Conservation (phyloP, 2,113 vertebrate species). For the Nettapus auritus region DNA sequence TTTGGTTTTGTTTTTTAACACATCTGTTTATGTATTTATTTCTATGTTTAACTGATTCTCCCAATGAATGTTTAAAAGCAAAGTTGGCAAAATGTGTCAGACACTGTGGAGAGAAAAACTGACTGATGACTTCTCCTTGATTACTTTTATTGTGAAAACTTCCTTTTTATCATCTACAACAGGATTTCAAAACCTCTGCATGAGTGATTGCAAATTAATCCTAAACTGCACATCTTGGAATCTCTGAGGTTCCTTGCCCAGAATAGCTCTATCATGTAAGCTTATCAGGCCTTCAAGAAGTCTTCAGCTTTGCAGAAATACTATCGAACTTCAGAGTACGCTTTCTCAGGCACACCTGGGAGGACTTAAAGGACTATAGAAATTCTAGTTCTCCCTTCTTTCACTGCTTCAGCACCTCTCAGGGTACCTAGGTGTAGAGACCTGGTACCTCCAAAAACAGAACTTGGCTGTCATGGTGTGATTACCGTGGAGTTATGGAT, state of each 20-base stretch:
- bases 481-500: neutral
- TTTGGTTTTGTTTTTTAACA: too few species aligned
- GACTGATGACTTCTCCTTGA: neutral
- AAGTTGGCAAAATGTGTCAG: neutral
- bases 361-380: neutral
- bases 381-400: neutral
- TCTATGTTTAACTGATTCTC: neutral
- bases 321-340: neutral
- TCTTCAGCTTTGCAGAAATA: neutral
- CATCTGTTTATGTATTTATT: too few species aligned
- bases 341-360: neutral
- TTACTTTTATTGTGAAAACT: neutral
- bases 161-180: neutral
- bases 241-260: neutral
- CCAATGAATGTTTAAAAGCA: neutral
- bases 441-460: neutral
- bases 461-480: neutral
- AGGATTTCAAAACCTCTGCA: neutral
- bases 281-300: neutral
- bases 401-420: neutral
- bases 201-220: neutral
- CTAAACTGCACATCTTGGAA: neutral
- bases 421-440: neutral
- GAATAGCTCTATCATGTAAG: neutral
- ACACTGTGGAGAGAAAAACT: neutral